These are phyloP conservation scores for Chloromyia formosa DNA, from an alignment of 2,888 invertebrate species.

Conservation along the genomic window DNA sequence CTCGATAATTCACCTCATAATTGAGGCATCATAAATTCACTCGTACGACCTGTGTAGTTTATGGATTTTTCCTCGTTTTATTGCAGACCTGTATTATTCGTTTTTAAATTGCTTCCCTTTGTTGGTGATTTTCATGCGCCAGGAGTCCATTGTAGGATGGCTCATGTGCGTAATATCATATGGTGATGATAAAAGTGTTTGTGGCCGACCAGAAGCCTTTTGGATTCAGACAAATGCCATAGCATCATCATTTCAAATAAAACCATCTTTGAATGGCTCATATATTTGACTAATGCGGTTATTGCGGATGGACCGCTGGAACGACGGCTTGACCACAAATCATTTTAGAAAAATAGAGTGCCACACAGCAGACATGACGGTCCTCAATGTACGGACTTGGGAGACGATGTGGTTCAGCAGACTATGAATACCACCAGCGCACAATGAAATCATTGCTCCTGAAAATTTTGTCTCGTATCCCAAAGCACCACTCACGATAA, in stretches of 20 bases:
- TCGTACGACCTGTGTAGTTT: neutral
- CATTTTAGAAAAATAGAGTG: neutral
- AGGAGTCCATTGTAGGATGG: neutral
- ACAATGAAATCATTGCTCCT: too few relatives aligned
- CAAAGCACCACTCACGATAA: too few relatives aligned
- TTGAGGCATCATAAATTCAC: slow-evolving; percentile 30
- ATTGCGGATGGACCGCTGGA: neutral
- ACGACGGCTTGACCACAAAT: slow-evolving; percentile 16
- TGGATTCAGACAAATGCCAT: neutral
- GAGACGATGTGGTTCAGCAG: too few relatives aligned
- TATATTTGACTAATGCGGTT: neutral
- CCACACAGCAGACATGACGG: neutral
- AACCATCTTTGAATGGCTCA: neutral
- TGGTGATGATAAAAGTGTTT: neutral
- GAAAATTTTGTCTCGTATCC: too few relatives aligned
- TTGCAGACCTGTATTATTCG: neutral
- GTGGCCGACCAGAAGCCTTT: neutral
- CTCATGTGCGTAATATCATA: neutral
- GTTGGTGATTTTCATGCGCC: slow-evolving; percentile 15
- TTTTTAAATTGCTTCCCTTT: slow-evolving; percentile 22
- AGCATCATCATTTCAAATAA: slow-evolving; percentile 4
- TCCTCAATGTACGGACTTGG: too few relatives aligned
- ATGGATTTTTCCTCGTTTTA: slow-evolving; percentile 14
- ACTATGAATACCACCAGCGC: too few relatives aligned
- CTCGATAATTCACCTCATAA: slow-evolving; percentile 33